A percentile compares a stretch with the other conserved stretches of the same genome.
These are phyloP conservation scores for Aphrocallistes beatrix DNA, from an alignment of 37 sponge, comb jelly and placozoan genomes.

Conservation along the genomic window DNA sequence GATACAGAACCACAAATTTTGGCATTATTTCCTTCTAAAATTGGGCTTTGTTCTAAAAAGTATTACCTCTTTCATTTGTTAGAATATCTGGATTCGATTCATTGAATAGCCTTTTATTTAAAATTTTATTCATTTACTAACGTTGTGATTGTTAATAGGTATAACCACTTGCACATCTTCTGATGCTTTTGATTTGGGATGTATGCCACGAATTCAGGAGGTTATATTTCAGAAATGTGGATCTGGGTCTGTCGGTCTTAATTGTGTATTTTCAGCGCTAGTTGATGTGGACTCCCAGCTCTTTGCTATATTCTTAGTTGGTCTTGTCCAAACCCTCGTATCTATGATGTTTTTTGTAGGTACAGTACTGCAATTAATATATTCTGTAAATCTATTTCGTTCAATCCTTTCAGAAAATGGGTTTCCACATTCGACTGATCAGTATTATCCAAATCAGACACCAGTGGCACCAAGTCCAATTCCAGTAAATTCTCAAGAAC, in stretches of 20 bases:
- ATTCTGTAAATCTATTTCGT: background rate
- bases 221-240: background rate
- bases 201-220: background rate
- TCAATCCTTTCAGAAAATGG: background rate
- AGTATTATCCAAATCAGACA: background rate
- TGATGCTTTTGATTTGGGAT: background rate
- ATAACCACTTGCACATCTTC: background rate
- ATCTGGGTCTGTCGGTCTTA: background rate
- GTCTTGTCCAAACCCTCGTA: background rate
- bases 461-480: background rate
- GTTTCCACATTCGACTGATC: background rate
- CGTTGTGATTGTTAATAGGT: too few relatives aligned
- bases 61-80: too few relatives aligned
- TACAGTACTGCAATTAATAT: background rate
- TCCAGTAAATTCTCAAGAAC: background rate
- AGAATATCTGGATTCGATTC: too few relatives aligned
- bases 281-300: background rate
- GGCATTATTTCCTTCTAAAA: too few relatives aligned
- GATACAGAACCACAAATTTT: too few relatives aligned
- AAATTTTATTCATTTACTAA: too few relatives aligned
- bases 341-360: background rate
- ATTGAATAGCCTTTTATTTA: too few relatives aligned
- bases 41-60: too few relatives aligned
- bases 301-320: background rate
- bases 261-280: background rate